Base-by-base conservation (phyloP, 2,888 invertebrate genomes). In the Mythimna lalbum region DNA sequence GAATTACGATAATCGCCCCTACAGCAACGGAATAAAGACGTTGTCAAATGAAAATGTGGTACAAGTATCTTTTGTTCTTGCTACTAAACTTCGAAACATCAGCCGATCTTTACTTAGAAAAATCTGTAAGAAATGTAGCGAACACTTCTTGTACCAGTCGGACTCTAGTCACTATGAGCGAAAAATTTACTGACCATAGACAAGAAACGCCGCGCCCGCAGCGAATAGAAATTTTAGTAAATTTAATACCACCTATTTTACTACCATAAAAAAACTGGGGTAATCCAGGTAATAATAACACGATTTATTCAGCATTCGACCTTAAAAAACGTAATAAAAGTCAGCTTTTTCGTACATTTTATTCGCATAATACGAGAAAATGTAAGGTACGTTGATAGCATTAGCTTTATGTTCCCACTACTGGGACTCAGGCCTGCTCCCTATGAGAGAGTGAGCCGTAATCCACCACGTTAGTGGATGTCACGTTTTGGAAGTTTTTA, bases 151-250 rank as follows among this genome's bases (percentile, higher is more conserved):
- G 2, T 17, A 50, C 73, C 84, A 69, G 84, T 76, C 69, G 84
- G 80, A 76, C 84, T 81, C 73, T 82, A 82, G 84, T 83, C 84
- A 83, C 63, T 70, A 36, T 56, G 53, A 76, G 59, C 62, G 68
- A 68, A 53, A 47, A 47, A 78, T 80, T 76, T 79, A n/a, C 21
- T 14, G n/a, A 57, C 57, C 36, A 21, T 21, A 36, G 36, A 21
- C n/a, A n/a, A n/a, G n/a, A 4, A 12, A 1, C 36, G 53, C 12
- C 7, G 36, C 21, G 14, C 36, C 56, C 14, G n/a, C 21, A 3
- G 5, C 56, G 4, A 36, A 33, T 36, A 33, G 4, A 19, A 6
- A 36, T 36, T 0, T 4, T 2, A 56, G n/a, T 33, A 33, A 17
- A 14, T 43, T 31, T 14, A 27, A 53, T 17, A 53, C 3, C 53